phyloP scores from a whole-genome alignment of 2,888 invertebrate genomes.

The Phalera bucephala region DNA sequence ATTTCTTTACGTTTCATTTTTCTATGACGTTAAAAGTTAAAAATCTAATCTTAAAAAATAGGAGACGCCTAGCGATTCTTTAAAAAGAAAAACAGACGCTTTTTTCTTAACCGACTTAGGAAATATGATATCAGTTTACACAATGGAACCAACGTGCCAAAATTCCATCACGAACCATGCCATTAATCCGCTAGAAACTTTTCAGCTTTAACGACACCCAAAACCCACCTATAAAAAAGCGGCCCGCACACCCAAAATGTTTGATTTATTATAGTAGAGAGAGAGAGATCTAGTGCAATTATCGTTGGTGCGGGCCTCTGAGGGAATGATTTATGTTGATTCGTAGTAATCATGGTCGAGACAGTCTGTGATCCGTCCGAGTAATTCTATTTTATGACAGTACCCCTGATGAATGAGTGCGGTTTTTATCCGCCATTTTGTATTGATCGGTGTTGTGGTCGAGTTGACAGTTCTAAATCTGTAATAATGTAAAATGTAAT shows the following conservation, averaged over 20 bases:
- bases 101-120: background rate
- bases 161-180: constrained; percentile 41
- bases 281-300: constrained; percentile 69
- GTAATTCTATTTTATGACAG: constrained; percentile 73
- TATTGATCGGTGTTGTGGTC: constrained; percentile 51
- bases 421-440: constrained; percentile 64
- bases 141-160: constrained; percentile 18
- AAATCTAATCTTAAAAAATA: too few species aligned
- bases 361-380: constrained; percentile 59
- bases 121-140: constrained; percentile 21
- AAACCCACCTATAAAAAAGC: constrained; percentile 57
- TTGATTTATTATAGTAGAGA: constrained; percentile 65
- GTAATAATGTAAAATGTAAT: too few species aligned
- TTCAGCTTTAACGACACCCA: constrained; percentile 51
- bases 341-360: constrained; percentile 65
- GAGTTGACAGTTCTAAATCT: constrained; percentile 22
- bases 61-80: too few species aligned
- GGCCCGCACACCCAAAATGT: constrained; percentile 67
- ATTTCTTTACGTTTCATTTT: too few species aligned
- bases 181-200: constrained; percentile 52
- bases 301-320: constrained; percentile 69
- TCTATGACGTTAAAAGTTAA: too few species aligned
- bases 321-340: constrained; percentile 79
- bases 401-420: constrained; percentile 59
- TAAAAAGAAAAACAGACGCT: too few species aligned